A percentile compares a stretch with the other conserved stretches of the same genome.
Conservation (phyloP, 2,797 vertebrate species). For the Crypturellus tataupa region DNA sequence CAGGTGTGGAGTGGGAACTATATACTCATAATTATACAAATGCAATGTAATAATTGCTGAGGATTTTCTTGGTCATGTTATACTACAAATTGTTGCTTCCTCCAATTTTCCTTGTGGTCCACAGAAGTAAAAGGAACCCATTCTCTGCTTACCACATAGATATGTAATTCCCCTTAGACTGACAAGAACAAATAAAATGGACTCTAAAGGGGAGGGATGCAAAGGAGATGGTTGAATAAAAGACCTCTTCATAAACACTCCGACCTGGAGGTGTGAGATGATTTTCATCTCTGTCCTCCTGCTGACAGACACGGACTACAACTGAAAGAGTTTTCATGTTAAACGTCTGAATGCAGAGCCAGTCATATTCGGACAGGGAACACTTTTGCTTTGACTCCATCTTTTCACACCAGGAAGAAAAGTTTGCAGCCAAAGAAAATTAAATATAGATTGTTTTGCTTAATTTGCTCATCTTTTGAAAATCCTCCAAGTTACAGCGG, state of each 20-base stretch:
- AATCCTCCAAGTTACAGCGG: background rate
- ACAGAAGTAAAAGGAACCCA: background rate
- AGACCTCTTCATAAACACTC: background rate
- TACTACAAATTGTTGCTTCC: conserved; percentile 36
- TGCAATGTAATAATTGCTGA: conserved; percentile 25
- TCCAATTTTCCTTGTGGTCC: conserved; percentile 11
- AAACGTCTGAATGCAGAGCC: background rate
- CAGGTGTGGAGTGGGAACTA: background rate
- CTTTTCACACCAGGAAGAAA: background rate
- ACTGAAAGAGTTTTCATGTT: background rate
- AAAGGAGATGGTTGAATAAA: background rate
- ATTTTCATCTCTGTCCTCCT: background rate
- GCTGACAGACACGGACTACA: background rate
- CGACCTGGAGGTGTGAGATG: background rate
- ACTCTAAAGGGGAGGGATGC: background rate
- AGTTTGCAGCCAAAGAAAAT: background rate
- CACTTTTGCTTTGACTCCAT: background rate
- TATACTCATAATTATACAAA: background rate
- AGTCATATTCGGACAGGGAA: background rate
- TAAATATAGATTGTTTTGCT: background rate
- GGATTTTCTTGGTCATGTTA: conserved; percentile 36
- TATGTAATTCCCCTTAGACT: background rate
- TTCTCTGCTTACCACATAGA: background rate
- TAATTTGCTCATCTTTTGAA: conserved; percentile 8
- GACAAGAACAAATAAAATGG: conserved; percentile 12